phyloP scores from a whole-genome alignment of 2,888 invertebrate species.

The Auanema sp. region DNA sequence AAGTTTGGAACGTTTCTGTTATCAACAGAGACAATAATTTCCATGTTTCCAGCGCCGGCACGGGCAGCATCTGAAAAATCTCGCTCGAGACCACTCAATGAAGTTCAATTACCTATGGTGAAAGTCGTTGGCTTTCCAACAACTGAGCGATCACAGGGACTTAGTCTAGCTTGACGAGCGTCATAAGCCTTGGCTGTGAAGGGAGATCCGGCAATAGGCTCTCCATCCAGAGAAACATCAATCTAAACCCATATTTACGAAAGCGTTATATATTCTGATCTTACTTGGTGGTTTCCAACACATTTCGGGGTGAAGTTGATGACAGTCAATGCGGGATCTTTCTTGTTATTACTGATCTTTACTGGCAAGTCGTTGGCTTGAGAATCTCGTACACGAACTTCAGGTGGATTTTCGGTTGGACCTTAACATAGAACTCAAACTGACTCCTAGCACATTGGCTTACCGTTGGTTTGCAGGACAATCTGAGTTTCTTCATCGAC shows the following conservation, averaged over 20 bases:
- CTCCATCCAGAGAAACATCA: slow-evolving; percentile 47
- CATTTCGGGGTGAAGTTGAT: slow-evolving; percentile 79
- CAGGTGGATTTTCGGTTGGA: slow-evolving; percentile 27
- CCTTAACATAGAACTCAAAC: slow-evolving; percentile 11
- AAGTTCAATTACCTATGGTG: slow-evolving; percentile 74
- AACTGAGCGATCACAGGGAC: slow-evolving; percentile 79
- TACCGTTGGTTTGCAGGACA: slow-evolving; percentile 39
- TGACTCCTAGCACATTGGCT: not conserved
- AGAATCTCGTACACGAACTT: slow-evolving; percentile 51
- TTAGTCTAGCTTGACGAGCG: slow-evolving; percentile 88
- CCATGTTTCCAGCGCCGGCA: slow-evolving; percentile 89
- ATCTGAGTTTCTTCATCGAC: slow-evolving; percentile 73
- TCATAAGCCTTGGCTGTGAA: slow-evolving; percentile 72
- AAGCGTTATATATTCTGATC: not conserved
- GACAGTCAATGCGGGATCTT: slow-evolving; percentile 42
- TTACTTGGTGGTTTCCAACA: slow-evolving; percentile 70
- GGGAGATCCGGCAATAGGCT: slow-evolving; percentile 64
- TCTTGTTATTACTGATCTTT: slow-evolving; percentile 37
- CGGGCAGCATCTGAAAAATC: slow-evolving; percentile 69
- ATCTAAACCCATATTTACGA: slow-evolving; percentile 26
- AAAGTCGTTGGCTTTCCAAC: slow-evolving; percentile 92
- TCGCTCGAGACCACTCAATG: not conserved
- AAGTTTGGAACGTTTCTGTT: slow-evolving; percentile 96
- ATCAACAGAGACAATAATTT: slow-evolving; percentile 93
- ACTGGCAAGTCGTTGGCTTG: slow-evolving; percentile 49